These are phyloP conservation scores for Cephus cinctus DNA, from an alignment of 1,140 invertebrate species.

Conservation along the genomic window DNA sequence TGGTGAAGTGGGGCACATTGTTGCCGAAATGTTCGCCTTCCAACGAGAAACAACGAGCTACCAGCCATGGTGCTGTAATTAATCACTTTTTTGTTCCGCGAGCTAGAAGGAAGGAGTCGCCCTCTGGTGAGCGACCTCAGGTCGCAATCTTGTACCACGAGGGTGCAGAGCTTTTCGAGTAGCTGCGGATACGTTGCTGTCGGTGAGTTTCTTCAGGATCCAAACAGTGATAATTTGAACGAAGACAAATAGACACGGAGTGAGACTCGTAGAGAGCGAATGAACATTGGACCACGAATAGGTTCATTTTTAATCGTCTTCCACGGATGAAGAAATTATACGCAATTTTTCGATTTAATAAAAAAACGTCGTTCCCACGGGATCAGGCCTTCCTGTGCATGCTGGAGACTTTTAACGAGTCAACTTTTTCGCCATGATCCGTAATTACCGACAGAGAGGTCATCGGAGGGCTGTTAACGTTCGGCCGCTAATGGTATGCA, in stretches of 20 bases:
- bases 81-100: slow-evolving; percentile 43
- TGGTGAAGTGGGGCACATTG: slow-evolving; percentile 29
- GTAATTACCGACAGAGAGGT: slow-evolving; percentile 47
- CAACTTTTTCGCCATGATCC: slow-evolving; percentile 39
- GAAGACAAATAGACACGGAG: no score
- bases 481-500: slow-evolving; percentile 49
- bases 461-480: slow-evolving; percentile 42
- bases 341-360: no score
- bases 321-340: no score
- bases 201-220: no score
- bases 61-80: slow-evolving; percentile 43
- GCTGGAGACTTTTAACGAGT: no score
- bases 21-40: slow-evolving; percentile 34
- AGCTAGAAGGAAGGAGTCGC: not conserved
- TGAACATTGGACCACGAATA: no score
- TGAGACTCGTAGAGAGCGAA: no score
- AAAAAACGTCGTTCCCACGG: no score
- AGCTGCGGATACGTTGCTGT: slow-evolving; percentile 11
- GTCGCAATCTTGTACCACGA: not conserved
- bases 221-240: no score
- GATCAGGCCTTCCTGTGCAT: no score
- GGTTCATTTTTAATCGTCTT: no score
- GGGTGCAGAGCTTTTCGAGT: not conserved
- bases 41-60: slow-evolving; percentile 41
- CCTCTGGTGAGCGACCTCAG: not conserved